Evolutionary conservation across 2,888 invertebrate species (phyloP).

Genomic region (Deroplatys truncata): DNA sequence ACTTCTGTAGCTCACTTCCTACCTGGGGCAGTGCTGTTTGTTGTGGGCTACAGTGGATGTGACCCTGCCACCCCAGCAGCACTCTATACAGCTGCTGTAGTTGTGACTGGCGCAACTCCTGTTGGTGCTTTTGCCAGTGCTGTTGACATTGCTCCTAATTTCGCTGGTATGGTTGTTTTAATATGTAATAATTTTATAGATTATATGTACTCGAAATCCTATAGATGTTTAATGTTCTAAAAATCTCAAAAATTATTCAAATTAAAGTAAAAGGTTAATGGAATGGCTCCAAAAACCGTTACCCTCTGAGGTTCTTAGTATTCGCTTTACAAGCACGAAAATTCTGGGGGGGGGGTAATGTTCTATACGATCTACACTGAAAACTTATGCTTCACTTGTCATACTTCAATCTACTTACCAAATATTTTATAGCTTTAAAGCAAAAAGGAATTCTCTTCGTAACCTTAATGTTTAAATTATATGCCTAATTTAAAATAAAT

Average conservation of each 20-base stretch:
- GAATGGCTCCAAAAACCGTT: too few species aligned
- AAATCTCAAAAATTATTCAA: not conserved
- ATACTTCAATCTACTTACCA: too few species aligned
- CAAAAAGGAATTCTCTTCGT: too few species aligned
- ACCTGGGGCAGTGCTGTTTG: constrained; percentile 54
- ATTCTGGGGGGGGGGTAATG: too few species aligned
- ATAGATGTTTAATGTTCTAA: not conserved
- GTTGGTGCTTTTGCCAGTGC: constrained; percentile 56
- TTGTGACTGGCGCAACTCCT: constrained; percentile 55
- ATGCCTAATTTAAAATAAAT: too few species aligned
- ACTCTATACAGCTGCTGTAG: constrained; percentile 53
- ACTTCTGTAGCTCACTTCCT: constrained; percentile 50
- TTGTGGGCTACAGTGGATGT: constrained; percentile 57
- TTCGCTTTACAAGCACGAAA: too few species aligned
- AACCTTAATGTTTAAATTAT: too few species aligned
- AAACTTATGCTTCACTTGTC: too few species aligned
- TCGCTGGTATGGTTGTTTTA: constrained; percentile 33
- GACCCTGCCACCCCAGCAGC: constrained; percentile 54
- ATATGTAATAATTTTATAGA: not conserved
- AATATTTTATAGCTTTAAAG: too few species aligned
- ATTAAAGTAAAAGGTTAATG: not conserved
- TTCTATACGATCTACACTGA: too few species aligned
- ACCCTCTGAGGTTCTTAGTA: too few species aligned
- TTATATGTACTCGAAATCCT: not conserved
- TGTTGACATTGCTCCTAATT: constrained; percentile 54